Conservation (phyloP, 2,797 vertebrate species). For the Crossoptilon crossoptilon region DNA sequence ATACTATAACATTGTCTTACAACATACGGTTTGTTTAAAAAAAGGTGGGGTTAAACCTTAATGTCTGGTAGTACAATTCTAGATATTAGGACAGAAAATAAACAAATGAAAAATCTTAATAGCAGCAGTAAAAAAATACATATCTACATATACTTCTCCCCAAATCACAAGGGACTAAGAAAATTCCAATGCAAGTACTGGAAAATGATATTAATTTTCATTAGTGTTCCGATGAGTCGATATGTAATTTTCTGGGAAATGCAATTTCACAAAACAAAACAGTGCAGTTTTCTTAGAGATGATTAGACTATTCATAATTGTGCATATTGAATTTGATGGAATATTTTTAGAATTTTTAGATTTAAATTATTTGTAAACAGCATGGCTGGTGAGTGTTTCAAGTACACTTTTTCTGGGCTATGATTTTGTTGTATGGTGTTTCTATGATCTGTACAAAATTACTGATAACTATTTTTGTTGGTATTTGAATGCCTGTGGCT, state of each 20-base stretch:
- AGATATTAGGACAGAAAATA: neutral
- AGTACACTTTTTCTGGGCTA: neutral
- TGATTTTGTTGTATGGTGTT: neutral
- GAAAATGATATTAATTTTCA: neutral
- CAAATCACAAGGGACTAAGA: neutral
- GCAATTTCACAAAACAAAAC: neutral
- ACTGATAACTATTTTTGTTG: neutral
- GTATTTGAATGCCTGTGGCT: neutral
- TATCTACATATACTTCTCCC: neutral
- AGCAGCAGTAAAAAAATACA: neutral
- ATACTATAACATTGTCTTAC: neutral
- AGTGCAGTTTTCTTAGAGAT: neutral
- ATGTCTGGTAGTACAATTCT: neutral
- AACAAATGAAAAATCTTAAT: neutral
- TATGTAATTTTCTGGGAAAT: neutral
- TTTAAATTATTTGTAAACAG: neutral
- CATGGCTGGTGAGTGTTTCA: neutral
- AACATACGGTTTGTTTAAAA: neutral
- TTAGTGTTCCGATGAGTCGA: neutral
- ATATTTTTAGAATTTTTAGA: conserved; percentile 32
- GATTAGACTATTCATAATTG: neutral
- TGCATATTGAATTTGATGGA: neutral
- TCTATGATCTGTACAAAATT: neutral
- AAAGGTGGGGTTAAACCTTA: neutral
- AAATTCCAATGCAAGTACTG: neutral